A percentile compares a stretch with the other conserved stretches of the same genome.
Evolutionary conservation across 2,113 vertebrate species (phyloP).

Genomic region (Paracanthobrama guichenoti): DNA sequence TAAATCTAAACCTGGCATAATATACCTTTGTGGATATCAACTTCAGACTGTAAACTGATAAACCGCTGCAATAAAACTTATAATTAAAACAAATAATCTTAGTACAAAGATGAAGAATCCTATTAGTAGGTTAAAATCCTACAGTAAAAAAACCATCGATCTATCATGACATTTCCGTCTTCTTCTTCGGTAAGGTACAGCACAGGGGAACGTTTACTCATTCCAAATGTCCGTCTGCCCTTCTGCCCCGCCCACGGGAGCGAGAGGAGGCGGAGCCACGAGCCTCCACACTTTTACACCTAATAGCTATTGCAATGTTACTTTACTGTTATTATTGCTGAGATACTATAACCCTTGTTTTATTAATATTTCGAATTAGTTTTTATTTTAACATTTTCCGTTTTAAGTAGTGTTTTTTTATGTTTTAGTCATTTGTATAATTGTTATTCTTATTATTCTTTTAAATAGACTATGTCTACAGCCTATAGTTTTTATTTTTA

Average conservation of each 20-base stretch:
- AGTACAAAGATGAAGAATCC: background rate
- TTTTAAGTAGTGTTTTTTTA: background rate
- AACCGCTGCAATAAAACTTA: background rate
- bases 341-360: background rate
- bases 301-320: background rate
- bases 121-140: background rate
- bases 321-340: no score
- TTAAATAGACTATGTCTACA: background rate
- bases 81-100: background rate
- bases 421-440: background rate
- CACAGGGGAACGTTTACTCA: slow-evolving; percentile 1
- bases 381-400: background rate
- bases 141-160: background rate
- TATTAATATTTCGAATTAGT: background rate
- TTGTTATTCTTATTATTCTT: background rate
- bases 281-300: background rate
- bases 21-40: background rate
- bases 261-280: background rate
- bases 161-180: background rate
- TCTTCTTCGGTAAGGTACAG: background rate
- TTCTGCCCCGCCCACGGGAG: background rate
- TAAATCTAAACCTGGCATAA: slow-evolving; percentile 95
- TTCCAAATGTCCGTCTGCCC: background rate
- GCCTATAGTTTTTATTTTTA: no score
- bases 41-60: background rate